Percentiles rank a stretch among this genome's conserved stretches.
These are phyloP conservation scores for Zelleria hepariella DNA, from an alignment of 2,888 invertebrate genomes.

Conservation along the genomic window DNA sequence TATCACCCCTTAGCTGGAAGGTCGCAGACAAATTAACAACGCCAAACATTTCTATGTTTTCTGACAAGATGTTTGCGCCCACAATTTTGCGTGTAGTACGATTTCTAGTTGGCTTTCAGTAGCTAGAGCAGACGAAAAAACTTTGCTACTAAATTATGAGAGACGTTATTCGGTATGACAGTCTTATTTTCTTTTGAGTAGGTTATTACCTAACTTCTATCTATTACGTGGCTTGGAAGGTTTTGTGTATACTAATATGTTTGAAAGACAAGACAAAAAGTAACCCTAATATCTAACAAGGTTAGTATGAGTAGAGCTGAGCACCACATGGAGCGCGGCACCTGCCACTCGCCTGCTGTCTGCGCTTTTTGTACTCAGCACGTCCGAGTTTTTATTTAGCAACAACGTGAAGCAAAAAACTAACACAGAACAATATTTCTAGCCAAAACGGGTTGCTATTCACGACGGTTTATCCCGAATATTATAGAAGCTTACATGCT, in stretches of 20 bases:
- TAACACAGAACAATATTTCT: neutral
- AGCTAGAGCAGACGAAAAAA: neutral
- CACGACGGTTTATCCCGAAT: slow-evolving; percentile 15
- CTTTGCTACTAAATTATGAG: neutral
- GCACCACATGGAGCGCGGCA: slow-evolving; percentile 12
- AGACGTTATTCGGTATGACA: too few relatives aligned
- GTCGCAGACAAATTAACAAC: neutral
- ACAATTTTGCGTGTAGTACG: neutral
- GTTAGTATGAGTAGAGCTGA: neutral
- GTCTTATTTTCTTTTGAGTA: too few relatives aligned
- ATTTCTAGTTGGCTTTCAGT: neutral
- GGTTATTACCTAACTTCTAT: too few relatives aligned
- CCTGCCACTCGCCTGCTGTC: slow-evolving; percentile 22
- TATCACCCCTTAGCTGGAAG: neutral
- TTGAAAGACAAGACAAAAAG: neutral
- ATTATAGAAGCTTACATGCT: slow-evolving; percentile 16
- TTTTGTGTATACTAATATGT: neutral
- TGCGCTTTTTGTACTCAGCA: slow-evolving; percentile 18
- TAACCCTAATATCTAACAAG: neutral
- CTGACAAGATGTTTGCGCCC: neutral
- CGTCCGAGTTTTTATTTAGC: slow-evolving; percentile 7
- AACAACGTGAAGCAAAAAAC: neutral
- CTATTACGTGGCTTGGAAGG: too few relatives aligned
- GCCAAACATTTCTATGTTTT: neutral
- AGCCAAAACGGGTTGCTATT: neutral